Conservation (phyloP, 2,113 vertebrate genomes). For the Gallinago jamesoni region DNA sequence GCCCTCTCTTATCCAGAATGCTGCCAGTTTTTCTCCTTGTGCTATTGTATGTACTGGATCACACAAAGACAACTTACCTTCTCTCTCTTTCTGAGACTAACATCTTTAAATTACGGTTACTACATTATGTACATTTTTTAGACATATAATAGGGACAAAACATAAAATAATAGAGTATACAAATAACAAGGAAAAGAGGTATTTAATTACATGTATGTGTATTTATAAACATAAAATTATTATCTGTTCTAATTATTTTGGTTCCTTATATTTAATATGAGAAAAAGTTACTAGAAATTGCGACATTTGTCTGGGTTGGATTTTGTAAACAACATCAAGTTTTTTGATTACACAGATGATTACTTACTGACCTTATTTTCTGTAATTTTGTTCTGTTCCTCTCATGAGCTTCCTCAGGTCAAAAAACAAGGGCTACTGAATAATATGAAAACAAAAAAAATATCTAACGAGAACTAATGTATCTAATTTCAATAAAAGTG, state of each 20-base stretch:
- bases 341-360: neutral
- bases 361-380: neutral
- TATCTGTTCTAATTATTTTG: neutral
- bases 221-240: neutral
- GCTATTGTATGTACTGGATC: neutral
- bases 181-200: neutral
- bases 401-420: neutral
- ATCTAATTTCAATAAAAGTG: neutral
- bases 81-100: neutral
- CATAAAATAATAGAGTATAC: neutral
- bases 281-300: neutral
- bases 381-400: neutral
- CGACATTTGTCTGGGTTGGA: neutral
- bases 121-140: neutral
- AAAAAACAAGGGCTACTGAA: neutral
- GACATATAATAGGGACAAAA: neutral
- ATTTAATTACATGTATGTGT: neutral
- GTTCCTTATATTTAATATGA: neutral
- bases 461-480: neutral
- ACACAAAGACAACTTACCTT: neutral
- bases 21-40: neutral
- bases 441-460: neutral
- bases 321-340: neutral
- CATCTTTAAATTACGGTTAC: neutral
- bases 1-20: neutral